A percentile compares a stretch with the other conserved stretches of the same genome.
Conservation (phyloP, 30 jellyfish, hydroid and myxozoan genomes). For the Turritopsis dohrnii region DNA sequence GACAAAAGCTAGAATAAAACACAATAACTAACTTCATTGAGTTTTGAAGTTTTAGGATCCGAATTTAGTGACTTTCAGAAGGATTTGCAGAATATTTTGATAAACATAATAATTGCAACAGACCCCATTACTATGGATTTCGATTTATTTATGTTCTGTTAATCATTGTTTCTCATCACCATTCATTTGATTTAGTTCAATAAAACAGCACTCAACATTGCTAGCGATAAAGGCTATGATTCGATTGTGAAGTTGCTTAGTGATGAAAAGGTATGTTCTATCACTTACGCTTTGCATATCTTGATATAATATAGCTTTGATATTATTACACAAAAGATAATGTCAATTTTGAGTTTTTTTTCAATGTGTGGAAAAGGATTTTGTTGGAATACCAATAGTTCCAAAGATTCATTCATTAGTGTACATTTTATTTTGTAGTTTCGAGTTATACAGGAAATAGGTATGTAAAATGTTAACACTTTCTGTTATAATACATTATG, state of each 20-base stretch:
- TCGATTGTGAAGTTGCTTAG: conserved; percentile 41
- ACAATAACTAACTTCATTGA: too few species aligned
- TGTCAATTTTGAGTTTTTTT: too few species aligned
- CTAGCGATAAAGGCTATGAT: conserved; percentile 28
- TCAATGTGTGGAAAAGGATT: neutral
- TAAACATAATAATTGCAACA: too few species aligned
- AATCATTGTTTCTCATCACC: too few species aligned
- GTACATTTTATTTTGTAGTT: conserved; percentile 6
- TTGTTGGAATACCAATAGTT: neutral
- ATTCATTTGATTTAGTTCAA: conserved; percentile 52
- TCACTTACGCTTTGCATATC: neutral
- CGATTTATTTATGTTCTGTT: neutral
- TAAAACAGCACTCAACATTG: conserved; percentile 59
- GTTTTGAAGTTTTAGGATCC: too few species aligned
- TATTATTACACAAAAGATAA: too few species aligned
- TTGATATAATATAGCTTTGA: neutral
- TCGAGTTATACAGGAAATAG: neutral
- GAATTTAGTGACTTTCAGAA: too few species aligned
- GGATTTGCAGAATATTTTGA: too few species aligned
- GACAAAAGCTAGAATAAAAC: too few species aligned
- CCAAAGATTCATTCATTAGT: too few species aligned
- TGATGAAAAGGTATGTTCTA: conserved; percentile 38
- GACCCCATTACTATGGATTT: neutral
- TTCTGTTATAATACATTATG: neutral
- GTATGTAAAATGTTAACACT: neutral